These are phyloP conservation scores for Diarsia mendica DNA, from an alignment of 2,888 invertebrate genomes.

Conservation along the genomic window DNA sequence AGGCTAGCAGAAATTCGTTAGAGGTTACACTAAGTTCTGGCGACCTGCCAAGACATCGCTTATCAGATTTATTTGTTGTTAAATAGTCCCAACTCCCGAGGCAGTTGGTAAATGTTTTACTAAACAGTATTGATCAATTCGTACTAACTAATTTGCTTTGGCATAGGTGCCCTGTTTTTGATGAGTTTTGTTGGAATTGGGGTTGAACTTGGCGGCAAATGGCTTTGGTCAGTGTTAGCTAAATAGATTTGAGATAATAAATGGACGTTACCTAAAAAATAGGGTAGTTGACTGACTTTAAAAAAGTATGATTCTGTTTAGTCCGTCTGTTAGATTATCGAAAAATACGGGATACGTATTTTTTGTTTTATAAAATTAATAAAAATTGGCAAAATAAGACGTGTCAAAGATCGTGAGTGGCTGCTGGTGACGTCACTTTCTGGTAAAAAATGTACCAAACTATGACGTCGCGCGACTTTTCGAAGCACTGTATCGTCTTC, in stretches of 20 bases:
- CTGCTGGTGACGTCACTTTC: no score
- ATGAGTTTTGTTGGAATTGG: not conserved
- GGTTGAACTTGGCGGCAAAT: not conserved
- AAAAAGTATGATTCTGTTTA: no score
- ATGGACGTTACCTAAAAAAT: not conserved
- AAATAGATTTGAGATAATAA: not conserved
- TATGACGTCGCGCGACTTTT: no score
- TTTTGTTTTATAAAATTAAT: no score
- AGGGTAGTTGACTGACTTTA: no score
- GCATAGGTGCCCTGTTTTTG: not conserved
- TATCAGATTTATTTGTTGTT: slow-evolving; percentile 32
- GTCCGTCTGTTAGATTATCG: no score
- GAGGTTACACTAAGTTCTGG: slow-evolving; percentile 24
- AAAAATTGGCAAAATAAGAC: no score
- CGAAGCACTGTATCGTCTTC: no score
- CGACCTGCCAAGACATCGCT: slow-evolving; percentile 31
- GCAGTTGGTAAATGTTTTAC: slow-evolving; percentile 22
- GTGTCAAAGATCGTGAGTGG: no score
- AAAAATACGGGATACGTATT: no score
- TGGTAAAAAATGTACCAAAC: no score
- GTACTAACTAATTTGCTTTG: not conserved
- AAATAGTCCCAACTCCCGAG: not conserved
- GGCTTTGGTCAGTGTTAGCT: not conserved
- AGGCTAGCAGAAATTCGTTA: slow-evolving; percentile 11
- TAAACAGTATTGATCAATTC: slow-evolving; percentile 5